Conservation (phyloP, 1,140 invertebrate genomes). For the Battus philenor region DNA sequence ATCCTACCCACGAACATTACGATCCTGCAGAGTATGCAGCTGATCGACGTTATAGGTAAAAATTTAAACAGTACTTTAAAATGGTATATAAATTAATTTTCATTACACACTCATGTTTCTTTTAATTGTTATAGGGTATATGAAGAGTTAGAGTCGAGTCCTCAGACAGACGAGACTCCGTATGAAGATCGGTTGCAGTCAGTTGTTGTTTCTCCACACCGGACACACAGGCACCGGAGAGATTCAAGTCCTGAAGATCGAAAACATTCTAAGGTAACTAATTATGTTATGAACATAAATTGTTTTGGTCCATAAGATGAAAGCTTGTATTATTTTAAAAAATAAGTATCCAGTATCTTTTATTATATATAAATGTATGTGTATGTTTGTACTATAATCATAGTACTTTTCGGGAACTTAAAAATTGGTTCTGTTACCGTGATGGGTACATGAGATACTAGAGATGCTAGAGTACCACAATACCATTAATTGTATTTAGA, state of each 20-base stretch:
- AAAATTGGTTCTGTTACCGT: no score
- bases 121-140: constrained; percentile 46
- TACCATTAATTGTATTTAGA: no score
- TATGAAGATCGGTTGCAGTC: constrained; percentile 63
- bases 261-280: constrained; percentile 64
- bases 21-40: constrained; percentile 66
- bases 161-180: constrained; percentile 55
- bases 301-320: no score
- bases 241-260: constrained; percentile 66
- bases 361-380: no score
- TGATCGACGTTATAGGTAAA: constrained; percentile 69
- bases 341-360: no score
- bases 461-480: no score
- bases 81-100: background rate
- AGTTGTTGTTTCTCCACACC: constrained; percentile 65
- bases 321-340: no score
- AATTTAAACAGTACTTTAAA: background rate
- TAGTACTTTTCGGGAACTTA: no score
- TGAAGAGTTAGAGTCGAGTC: constrained; percentile 61
- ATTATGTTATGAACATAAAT: background rate
- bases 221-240: constrained; percentile 50
- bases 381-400: no score
- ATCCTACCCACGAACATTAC: constrained; percentile 58
- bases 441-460: no score
- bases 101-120: no score